A percentile compares a stretch with the other conserved stretches of the same genome.
Conservation (phyloP, 2,888 invertebrate genomes). For the Himalopsyche japonica region DNA sequence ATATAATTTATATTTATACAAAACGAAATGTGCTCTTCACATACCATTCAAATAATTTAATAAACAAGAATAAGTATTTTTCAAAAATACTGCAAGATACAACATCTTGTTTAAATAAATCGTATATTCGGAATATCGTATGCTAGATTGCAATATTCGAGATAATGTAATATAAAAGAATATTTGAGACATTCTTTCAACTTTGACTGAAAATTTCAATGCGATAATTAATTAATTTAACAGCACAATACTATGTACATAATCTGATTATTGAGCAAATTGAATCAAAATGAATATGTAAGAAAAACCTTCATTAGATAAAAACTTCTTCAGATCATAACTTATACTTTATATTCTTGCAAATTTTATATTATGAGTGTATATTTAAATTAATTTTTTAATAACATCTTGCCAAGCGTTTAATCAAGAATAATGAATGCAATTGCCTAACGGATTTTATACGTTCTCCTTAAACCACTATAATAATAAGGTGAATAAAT, state of each 20-base stretch:
- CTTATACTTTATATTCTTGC: neutral
- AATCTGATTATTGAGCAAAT: too few relatives aligned
- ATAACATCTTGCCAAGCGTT: neutral
- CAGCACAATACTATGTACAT: too few relatives aligned
- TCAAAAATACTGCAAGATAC: too few relatives aligned
- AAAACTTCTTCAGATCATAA: neutral
- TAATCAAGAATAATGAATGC: neutral
- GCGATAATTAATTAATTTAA: too few relatives aligned
- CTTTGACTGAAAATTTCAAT: too few relatives aligned
- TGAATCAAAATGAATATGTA: too few relatives aligned
- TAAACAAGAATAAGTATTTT: too few relatives aligned
- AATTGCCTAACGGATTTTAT: constrained; percentile 12
- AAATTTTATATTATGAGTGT: neutral
- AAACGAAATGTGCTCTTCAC: too few relatives aligned
- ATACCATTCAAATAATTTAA: too few relatives aligned
- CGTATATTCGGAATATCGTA: too few relatives aligned
- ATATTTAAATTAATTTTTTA: neutral
- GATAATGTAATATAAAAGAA: neutral
- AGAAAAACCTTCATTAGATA: neutral
- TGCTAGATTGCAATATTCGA: neutral
- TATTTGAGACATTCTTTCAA: neutral
- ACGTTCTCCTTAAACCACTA: neutral
- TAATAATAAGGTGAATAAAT: constrained; percentile 25
- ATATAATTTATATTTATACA: too few relatives aligned
- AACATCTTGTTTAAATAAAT: too few relatives aligned